Base-by-base conservation (phyloP, 2,888 invertebrate genomes). In the Hydrotaea diabolus region DNA sequence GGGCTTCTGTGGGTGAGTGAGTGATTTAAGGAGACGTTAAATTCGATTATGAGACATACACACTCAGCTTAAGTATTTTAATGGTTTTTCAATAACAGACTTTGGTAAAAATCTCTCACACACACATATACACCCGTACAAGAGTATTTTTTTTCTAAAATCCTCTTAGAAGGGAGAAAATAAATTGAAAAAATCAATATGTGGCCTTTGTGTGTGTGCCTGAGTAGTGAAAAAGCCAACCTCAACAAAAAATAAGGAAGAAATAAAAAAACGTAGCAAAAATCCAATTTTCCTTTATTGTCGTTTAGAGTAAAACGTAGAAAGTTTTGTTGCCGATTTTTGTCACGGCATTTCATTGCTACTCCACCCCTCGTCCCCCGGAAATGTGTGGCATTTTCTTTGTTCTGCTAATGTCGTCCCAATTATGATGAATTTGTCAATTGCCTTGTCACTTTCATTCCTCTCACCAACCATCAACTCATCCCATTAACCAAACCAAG, bases 341-440 rank as follows among this genome's bases (percentile, higher is more conserved):
- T 21, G 23, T 57, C 23, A 7, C 13, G 43, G 9, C 1, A 13
- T 26, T 23, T 23, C 23, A n/a, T n/a, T n/a, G n/a, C n/a, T n/a
- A n/a, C n/a, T n/a, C n/a, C n/a, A n/a, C n/a, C 4, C 15, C 15
- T 59, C 7, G 17, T 4, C 21, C 23, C 0, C 23, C 26, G 26
- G 26, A 59, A 59, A 59, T 59, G 15, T 59, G 26, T 26, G 15
- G 23, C 2, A 23, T 59, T 59, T 23, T 59, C 23, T 26, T 23
- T 59, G 21, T 55, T 19, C 19, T 9, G 55, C 55, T 55, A 55
- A 19, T 55, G 23, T 26, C 15, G 23, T 26, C 15, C 26, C 59
- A 23, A 26, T 59, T 59, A 59, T 59, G 26, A 59, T 79, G 78
- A 79, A 64, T 72, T 66, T 74, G 64, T 64, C 79, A 79, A 78